Conservation (phyloP, 2,888 invertebrate genomes). For the Flabesymbios commensalis region DNA sequence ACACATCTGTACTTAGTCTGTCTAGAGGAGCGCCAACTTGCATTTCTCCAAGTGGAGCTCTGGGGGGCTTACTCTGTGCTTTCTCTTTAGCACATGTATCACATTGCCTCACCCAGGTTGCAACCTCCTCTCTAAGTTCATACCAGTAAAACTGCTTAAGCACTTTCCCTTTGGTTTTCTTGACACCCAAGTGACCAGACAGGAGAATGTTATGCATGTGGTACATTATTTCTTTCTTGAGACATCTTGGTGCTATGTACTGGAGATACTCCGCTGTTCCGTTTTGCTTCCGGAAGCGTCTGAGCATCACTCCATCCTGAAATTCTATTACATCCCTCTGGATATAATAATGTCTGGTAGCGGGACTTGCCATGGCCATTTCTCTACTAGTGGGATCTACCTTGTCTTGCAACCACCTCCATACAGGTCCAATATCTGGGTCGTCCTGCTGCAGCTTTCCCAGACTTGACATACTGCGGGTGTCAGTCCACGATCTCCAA, state of each 20-base stretch:
- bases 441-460: no score
- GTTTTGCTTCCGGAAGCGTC: no score
- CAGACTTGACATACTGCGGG: no score
- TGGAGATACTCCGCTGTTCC: no score
- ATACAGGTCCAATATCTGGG: no score
- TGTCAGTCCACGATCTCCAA: no score
- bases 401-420: no score
- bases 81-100: background rate
- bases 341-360: background rate
- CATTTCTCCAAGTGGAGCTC: background rate
- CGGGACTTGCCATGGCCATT: background rate
- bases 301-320: background rate
- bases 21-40: slow-evolving; percentile 10
- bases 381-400: no score
- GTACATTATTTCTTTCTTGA: background rate
- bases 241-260: background rate
- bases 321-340: background rate
- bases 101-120: background rate
- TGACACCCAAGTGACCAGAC: slow-evolving; percentile 6
- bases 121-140: background rate
- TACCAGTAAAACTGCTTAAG: slow-evolving; percentile 5
- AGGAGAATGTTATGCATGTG: background rate
- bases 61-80: background rate
- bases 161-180: background rate
- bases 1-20: slow-evolving; percentile 28